phyloP scores from a whole-genome alignment of 1,140 invertebrate genomes.

The Delia radicum region DNA sequence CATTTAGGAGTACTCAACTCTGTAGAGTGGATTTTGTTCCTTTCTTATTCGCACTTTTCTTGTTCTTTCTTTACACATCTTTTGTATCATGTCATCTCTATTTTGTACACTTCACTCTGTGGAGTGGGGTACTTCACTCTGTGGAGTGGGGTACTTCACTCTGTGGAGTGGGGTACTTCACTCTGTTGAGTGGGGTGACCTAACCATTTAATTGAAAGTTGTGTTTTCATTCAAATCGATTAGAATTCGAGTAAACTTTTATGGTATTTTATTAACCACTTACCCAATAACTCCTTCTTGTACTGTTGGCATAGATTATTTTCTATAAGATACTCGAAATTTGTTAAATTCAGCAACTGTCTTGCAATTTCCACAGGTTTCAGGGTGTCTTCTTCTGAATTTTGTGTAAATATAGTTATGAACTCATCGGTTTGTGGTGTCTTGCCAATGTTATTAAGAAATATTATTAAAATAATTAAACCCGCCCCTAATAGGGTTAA shows the following conservation, averaged over 20 bases:
- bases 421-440: slow-evolving; percentile 8
- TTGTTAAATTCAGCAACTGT: slow-evolving; percentile 20
- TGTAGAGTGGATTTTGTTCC: too few species aligned
- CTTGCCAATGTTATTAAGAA: neutral
- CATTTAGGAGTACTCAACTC: too few species aligned
- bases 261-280: neutral
- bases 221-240: too few species aligned
- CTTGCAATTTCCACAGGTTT: neutral
- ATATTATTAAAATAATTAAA: slow-evolving; percentile 8
- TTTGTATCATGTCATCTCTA: too few species aligned
- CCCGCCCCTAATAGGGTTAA: neutral
- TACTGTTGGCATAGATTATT: slow-evolving; percentile 42
- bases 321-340: slow-evolving; percentile 43
- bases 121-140: too few species aligned
- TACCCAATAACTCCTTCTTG: slow-evolving; percentile 47
- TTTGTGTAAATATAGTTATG: slow-evolving; percentile 11
- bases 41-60: too few species aligned
- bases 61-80: too few species aligned
- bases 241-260: neutral
- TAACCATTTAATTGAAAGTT: too few species aligned
- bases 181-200: too few species aligned
- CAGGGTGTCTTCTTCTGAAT: neutral
- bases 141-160: too few species aligned
- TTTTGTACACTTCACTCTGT: too few species aligned
- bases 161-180: too few species aligned